Percentiles rank a stretch among this genome's conserved stretches.
These are phyloP conservation scores for Sebastes cheni DNA, from an alignment of 2,797 vertebrate species.

Conservation along the genomic window DNA sequence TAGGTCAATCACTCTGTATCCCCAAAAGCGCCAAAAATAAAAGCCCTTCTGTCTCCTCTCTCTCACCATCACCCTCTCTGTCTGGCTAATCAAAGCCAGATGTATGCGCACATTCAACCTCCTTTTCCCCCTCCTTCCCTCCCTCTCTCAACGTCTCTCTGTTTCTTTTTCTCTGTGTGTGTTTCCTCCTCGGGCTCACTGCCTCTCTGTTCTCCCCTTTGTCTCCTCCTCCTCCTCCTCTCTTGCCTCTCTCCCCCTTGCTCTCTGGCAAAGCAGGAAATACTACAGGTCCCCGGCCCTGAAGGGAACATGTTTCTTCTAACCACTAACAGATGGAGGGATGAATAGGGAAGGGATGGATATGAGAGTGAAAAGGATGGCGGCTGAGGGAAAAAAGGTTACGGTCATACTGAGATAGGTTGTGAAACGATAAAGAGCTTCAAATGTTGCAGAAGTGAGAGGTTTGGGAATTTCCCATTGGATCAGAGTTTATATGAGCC, in stretches of 20 bases:
- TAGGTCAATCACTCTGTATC: constrained; percentile 50
- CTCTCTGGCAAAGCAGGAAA: constrained; percentile 76
- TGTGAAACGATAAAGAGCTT: constrained; percentile 2
- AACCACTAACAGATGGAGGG: constrained; percentile 80
- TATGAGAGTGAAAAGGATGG: constrained; percentile 9
- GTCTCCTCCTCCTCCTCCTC: constrained; percentile 4
- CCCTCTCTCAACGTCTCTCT: constrained; percentile 19
- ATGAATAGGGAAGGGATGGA: constrained; percentile 50
- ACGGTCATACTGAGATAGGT: background rate
- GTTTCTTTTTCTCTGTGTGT: constrained; percentile 49
- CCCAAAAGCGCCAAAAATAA: constrained; percentile 59
- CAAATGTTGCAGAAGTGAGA: constrained; percentile 11
- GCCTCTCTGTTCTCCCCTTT: constrained; percentile 49
- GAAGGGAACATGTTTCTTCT: constrained; percentile 74
- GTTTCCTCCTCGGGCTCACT: constrained; percentile 51
- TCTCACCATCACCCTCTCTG: constrained; percentile 55
- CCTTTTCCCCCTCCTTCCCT: constrained; percentile 10
- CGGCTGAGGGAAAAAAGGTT: constrained; percentile 31
- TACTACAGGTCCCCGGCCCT: constrained; percentile 77
- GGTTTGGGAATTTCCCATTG: background rate
- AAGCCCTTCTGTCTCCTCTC: constrained; percentile 54
- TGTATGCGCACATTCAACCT: constrained; percentile 61
- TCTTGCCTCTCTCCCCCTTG: constrained; percentile 13
- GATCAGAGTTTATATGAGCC: background rate
- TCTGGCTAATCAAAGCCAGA: constrained; percentile 76